Base-by-base conservation (phyloP, 2,888 invertebrate genomes). In the Hipparchia semele region DNA sequence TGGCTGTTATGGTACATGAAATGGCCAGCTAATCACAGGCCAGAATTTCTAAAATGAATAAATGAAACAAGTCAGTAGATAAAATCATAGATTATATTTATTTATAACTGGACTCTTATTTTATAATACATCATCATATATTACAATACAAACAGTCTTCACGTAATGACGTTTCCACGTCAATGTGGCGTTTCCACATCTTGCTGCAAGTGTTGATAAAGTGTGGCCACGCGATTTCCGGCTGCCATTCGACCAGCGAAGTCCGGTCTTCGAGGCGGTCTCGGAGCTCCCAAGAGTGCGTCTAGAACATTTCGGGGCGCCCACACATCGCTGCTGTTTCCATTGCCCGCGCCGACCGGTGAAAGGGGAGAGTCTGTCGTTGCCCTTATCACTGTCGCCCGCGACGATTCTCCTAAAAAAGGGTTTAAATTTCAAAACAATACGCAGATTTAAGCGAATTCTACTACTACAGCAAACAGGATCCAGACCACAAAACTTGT, bases 291-390 rank as follows among this genome's bases (percentile, higher is more conserved):
- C 2, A 94, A 86, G 3, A 95, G 80, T 0, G 95, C 94, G 76
- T 95, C 95, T 6, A 95, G 87, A 6, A 94, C 90, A 12, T 94
- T 94, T 73, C 95, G 78, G 7, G 94, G 90, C 12, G 92, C 88
- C 91, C 90, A 90, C 73, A 92, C 90, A 72, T 91, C 91, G 46
- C 84, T 78, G 6, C 79, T 71, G 10, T 80, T 77, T 77, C 80
- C 93, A 69, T 84, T 87, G 8, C 91, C 91, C 0, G 94, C 87
- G 0, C 96, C 96, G 0, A 97, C 96, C 0, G 98, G 98, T 0
- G 98, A 98, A 87, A 98, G 95, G 0, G 98, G 98, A 0, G 98
- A 98, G 86, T 98, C 98, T 0, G 97, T 97, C 0, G 97, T 97
- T 1, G 97, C 96, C 68, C 97, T 84, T 75, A 94, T 94, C 54